phyloP scores from a whole-genome alignment of 2,113 vertebrate species.

The Poeciliopsis occidentalis region DNA sequence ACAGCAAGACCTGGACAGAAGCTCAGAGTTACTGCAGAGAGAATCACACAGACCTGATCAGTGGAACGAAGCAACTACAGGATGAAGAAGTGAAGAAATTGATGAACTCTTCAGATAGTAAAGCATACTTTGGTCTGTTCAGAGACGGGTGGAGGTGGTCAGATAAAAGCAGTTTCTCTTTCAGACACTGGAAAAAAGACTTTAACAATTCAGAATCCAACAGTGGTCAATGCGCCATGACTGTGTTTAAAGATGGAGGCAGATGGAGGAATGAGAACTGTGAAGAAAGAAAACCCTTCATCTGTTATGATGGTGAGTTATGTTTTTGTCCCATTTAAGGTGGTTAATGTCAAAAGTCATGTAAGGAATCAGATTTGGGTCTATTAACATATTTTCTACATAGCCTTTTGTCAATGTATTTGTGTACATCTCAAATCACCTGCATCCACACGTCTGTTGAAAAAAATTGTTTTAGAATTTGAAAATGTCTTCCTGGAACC shows the following conservation, averaged over 20 bases:
- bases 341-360: not conserved
- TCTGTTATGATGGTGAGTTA: conserved; percentile 9
- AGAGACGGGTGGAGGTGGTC: not conserved
- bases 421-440: too few species aligned
- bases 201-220: not conserved
- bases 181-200: not conserved
- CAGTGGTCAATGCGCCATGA: not conserved
- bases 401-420: too few species aligned
- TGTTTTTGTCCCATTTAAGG: too few species aligned
- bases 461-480: too few species aligned
- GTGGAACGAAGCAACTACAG: not conserved
- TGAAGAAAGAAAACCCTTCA: not conserved
- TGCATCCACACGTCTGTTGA: not conserved
- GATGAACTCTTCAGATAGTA: too few species aligned
- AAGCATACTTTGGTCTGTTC: not conserved
- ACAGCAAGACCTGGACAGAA: not conserved
- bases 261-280: not conserved
- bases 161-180: not conserved
- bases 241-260: not conserved
- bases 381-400: not conserved
- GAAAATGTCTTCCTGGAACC: too few species aligned
- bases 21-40: not conserved
- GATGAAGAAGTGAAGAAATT: not conserved
- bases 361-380: too few species aligned
- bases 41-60: not conserved